phyloP scores from a whole-genome alignment of 2,888 invertebrate species.

The Congeria kusceri region DNA sequence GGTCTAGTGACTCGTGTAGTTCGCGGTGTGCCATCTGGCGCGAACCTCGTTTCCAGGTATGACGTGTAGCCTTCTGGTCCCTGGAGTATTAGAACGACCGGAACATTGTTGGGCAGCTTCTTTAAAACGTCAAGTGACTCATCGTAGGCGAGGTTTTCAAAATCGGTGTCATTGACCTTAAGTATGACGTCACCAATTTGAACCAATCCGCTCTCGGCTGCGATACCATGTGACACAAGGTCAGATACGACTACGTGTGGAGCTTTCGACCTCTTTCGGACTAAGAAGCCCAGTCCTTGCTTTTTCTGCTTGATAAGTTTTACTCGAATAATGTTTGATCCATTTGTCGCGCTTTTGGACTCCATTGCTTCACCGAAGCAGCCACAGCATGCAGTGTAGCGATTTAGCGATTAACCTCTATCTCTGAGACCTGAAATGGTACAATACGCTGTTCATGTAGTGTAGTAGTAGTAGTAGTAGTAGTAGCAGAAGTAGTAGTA shows the following conservation, averaged over 20 bases:
- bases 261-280: conserved; percentile 76
- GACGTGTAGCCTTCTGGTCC: conserved; percentile 82
- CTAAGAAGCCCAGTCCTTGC: conserved; percentile 81
- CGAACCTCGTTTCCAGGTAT: conserved; percentile 81
- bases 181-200: conserved; percentile 82
- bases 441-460: too few species aligned
- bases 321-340: conserved; percentile 77
- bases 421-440: too few species aligned
- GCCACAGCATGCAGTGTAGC: background rate
- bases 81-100: conserved; percentile 78
- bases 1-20: conserved; percentile 81
- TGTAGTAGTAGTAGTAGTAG: too few species aligned
- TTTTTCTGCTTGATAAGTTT: conserved; percentile 77
- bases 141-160: conserved; percentile 80
- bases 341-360: background rate
- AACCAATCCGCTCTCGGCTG: conserved; percentile 81
- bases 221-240: conserved; percentile 80
- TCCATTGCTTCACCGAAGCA: background rate
- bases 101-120: conserved; percentile 72
- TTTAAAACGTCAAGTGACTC: conserved; percentile 76
- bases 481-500: too few species aligned
- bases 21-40: conserved; percentile 77
- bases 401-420: too few species aligned
- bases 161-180: conserved; percentile 80
- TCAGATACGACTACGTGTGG: conserved; percentile 80